Evolutionary conservation across 30 jellyfish, hydroid and myxozoan genomes (phyloP).

Genomic region (Hydractinia symbiolongicarpus): DNA sequence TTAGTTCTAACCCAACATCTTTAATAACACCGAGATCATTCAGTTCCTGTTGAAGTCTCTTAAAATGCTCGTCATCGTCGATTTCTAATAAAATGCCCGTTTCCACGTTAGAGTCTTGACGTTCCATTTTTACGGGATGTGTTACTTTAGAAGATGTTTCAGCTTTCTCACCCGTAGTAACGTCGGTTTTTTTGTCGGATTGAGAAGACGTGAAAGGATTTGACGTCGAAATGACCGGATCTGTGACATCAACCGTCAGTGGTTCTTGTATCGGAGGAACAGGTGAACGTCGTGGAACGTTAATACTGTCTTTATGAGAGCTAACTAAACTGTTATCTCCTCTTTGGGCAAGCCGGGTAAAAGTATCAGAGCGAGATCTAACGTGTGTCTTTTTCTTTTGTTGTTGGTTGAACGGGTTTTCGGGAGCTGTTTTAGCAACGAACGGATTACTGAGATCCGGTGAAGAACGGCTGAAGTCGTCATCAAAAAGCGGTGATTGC

Average conservation of each 20-base stretch:
- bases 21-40: conserved; percentile 22
- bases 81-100: conserved; percentile 44
- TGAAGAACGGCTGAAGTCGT: conserved; percentile 51
- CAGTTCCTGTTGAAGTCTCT: conserved; percentile 31
- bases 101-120: conserved; percentile 21
- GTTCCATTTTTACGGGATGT: neutral
- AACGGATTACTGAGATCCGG: conserved; percentile 32
- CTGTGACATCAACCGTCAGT: neutral
- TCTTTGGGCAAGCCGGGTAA: conserved; percentile 17
- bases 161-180: too few relatives aligned
- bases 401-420: conserved; percentile 18
- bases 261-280: neutral
- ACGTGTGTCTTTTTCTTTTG: conserved; percentile 48
- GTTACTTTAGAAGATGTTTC: neutral
- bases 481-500: conserved; percentile 33
- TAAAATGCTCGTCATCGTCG: conserved; percentile 52
- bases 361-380: conserved; percentile 88
- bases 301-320: too few relatives aligned
- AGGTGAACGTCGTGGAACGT: neutral
- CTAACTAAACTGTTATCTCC: neutral
- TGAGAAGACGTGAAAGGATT: neutral
- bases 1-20: neutral
- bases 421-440: conserved; percentile 1
- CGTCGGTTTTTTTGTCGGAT: neutral
- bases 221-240: neutral